Conservation (phyloP, 2,113 vertebrate genomes). For the Ailuropoda melanoleuca region DNA sequence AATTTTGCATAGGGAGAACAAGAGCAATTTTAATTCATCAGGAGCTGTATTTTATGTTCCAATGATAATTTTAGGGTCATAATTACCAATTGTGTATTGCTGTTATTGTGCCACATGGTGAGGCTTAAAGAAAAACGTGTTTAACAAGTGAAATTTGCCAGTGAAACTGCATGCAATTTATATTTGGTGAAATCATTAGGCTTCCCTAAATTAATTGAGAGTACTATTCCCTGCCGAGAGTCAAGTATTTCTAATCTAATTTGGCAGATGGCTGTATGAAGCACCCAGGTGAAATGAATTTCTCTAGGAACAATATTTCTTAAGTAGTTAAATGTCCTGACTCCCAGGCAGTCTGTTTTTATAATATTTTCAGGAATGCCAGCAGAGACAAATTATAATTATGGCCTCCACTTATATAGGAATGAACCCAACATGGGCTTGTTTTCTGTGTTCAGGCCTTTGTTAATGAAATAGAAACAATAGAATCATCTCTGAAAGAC, state of each 20-base stretch:
- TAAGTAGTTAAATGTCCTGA: slow-evolving; percentile 3
- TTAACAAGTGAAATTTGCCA: slow-evolving; percentile 6
- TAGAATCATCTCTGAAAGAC: slow-evolving; percentile 91
- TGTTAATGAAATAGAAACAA: slow-evolving; percentile 87
- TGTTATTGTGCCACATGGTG: not conserved
- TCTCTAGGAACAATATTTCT: not conserved
- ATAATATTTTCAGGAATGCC: not conserved
- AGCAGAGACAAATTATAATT: not conserved
- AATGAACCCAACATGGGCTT: not conserved
- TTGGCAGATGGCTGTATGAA: not conserved
- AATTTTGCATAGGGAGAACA: not conserved
- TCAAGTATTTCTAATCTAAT: slow-evolving; percentile 48
- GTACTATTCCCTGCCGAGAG: not conserved
- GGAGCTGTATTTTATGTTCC: not conserved
- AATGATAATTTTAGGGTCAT: not conserved
- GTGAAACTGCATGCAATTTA: not conserved
- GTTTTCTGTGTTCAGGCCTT: slow-evolving; percentile 83
- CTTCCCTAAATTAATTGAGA: slow-evolving; percentile 59
- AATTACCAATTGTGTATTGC: not conserved
- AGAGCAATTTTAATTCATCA: not conserved
- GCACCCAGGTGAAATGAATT: slow-evolving; percentile 31
- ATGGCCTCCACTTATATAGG: not conserved
- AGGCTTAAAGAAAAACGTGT: not conserved
- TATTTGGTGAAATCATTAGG: slow-evolving; percentile 17
- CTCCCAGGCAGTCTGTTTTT: not conserved